phyloP scores from a whole-genome alignment of 2,797 vertebrate species.

The Chaenodraco wilsoni region DNA sequence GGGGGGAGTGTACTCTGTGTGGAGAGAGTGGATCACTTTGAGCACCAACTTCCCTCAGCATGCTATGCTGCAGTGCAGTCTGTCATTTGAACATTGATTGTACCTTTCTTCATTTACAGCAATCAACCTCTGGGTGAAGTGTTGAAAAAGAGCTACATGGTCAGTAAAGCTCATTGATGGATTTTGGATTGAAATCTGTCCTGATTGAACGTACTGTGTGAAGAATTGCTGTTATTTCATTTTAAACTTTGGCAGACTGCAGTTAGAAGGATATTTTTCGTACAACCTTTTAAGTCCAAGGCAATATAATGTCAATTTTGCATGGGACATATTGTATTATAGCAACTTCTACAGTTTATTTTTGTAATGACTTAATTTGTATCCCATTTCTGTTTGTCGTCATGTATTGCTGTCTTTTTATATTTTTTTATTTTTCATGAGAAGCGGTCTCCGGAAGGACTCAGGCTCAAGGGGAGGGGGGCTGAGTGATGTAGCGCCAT shows the following conservation, averaged over 20 bases:
- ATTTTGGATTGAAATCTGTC: conserved; percentile 48
- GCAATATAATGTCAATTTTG: neutral
- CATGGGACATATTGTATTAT: neutral
- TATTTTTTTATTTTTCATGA: conserved; percentile 27
- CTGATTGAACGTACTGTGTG: conserved; percentile 40
- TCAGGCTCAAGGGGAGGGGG: conserved; percentile 30
- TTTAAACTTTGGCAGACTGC: conserved; percentile 16
- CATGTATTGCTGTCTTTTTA: conserved; percentile 20
- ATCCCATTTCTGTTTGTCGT: neutral
- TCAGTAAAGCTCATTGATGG: conserved; percentile 14
- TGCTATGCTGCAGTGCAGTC: conserved; percentile 48
- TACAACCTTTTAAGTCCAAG: neutral
- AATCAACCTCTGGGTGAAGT: conserved; percentile 56
- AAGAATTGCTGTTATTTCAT: conserved; percentile 41
- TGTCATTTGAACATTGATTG: conserved; percentile 59
- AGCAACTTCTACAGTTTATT: neutral
- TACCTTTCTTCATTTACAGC: conserved; percentile 71
- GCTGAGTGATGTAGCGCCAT: conserved; percentile 60
- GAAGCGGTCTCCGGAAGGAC: conserved; percentile 56
- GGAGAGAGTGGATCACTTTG: conserved; percentile 41
- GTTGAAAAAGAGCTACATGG: conserved; percentile 22
- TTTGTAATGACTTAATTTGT: neutral
- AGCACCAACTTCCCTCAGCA: conserved; percentile 48
- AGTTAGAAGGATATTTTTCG: neutral
- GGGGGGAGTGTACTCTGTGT: conserved; percentile 41